Evolutionary conservation across 2,797 vertebrate genomes (phyloP).

Genomic region (Acanthurus tractus): DNA sequence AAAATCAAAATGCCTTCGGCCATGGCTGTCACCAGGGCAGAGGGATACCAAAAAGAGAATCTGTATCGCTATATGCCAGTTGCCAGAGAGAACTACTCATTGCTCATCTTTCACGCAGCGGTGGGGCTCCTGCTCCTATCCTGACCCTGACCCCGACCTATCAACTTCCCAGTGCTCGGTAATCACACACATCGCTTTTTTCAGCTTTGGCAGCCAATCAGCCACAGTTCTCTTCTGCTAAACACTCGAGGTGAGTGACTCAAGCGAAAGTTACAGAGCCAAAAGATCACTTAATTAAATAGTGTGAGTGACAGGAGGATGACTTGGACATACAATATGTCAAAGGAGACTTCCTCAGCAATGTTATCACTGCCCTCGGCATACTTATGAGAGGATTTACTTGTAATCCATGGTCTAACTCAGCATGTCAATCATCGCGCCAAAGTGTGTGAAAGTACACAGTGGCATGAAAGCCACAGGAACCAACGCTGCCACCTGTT

Average conservation of each 20-base stretch:
- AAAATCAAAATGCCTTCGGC: too few relatives aligned
- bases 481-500: conserved; percentile 38
- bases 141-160: too few relatives aligned
- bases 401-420: conserved; percentile 70
- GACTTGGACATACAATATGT: conserved; percentile 49
- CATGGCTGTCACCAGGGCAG: too few relatives aligned
- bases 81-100: too few relatives aligned
- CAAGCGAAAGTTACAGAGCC: conserved; percentile 18
- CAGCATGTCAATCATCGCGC: conserved; percentile 62
- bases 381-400: conserved; percentile 69
- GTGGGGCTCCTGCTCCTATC: neutral
- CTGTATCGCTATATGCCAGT: too few relatives aligned
- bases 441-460: conserved; percentile 33
- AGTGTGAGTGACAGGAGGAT: conserved; percentile 46
- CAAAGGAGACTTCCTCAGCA: conserved; percentile 40
- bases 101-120: neutral
- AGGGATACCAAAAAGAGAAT: too few relatives aligned
- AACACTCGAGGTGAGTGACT: neutral
- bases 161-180: too few relatives aligned
- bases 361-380: conserved; percentile 42
- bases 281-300: conserved; percentile 67
- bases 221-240: neutral
- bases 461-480: conserved; percentile 19
- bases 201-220: neutral
- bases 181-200: neutral